phyloP scores from a whole-genome alignment of 2,888 invertebrate genomes.

The Idaea straminata region DNA sequence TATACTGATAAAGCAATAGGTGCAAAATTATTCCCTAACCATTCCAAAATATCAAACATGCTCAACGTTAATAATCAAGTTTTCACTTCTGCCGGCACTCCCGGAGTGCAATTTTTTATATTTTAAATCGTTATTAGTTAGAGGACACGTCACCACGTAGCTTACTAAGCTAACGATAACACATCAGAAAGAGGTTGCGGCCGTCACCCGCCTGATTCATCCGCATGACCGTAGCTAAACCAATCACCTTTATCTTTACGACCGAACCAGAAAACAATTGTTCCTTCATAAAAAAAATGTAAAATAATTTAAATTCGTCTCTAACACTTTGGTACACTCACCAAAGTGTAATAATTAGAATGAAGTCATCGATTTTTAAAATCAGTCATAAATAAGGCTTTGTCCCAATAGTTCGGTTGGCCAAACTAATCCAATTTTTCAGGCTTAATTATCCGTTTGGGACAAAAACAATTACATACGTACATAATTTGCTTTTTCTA shows the following conservation, averaged over 20 bases:
- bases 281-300: constrained; percentile 15
- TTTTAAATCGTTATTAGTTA: neutral
- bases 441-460: too few species aligned
- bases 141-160: neutral
- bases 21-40: too few species aligned
- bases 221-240: constrained; percentile 52
- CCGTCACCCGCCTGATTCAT: constrained; percentile 31
- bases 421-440: too few species aligned
- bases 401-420: too few species aligned
- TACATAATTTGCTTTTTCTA: too few species aligned
- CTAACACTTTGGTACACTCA: neutral
- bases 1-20: too few species aligned
- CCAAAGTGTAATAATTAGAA: neutral
- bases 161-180: neutral
- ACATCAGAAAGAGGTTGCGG: neutral
- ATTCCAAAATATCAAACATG: too few species aligned
- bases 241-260: constrained; percentile 74
- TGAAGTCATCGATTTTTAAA: neutral
- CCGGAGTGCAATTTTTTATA: too few species aligned
- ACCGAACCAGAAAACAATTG: constrained; percentile 52
- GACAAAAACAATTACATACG: too few species aligned
- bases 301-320: neutral
- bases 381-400: too few species aligned
- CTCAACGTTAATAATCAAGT: too few species aligned
- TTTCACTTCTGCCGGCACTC: too few species aligned